Evolutionary conservation across 1,140 invertebrate species (phyloP), one percentile per base, ranked within the genome.

Genomic region (Pantala flavescens): DNA sequence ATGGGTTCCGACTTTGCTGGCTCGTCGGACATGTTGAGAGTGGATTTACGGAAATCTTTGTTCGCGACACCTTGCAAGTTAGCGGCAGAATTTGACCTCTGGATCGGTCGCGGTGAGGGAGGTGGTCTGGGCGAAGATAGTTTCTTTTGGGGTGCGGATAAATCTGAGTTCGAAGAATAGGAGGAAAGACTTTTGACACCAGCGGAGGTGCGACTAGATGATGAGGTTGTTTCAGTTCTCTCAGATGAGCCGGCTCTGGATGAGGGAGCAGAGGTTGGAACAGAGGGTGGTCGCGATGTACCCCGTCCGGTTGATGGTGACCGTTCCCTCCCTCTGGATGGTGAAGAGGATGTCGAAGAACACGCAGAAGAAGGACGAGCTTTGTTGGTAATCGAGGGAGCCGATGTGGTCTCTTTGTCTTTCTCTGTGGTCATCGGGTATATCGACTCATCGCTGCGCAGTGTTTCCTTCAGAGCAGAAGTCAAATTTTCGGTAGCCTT

Each of bases 41-140:
- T 87, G 0, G 90, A 91, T 80, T 93, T 92, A 14, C 90, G 84
- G 78, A 91, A 91, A 79, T 92, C 90, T 82, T 92, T 91, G 80
- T 91, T 91, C 9, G 86, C 84, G 43, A 36, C 73, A 19, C 43
- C 76, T 24, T 77, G 76, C 10, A 75, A 75, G 72, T 78, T 84
- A 63, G 49, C 49, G 49, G n/a, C 16, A 19, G 49, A 63, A 21
- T 16, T 19, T 63, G 49, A 63, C n/a, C 49, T 63, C n/a, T 63
- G 49, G 12, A 63, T 16, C 5, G 49, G n/a, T 63, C 16, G 16
- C 12, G 49, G 49, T 16, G 14, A 21, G 5, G 49, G 16, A 14
- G 49, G 49, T 19, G 49, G 49, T 63, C 49, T 3, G 16, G 49
- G n/a, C 14, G 49, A 63, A 3, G 49, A 16, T 1, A 21, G n/a